phyloP scores from a whole-genome alignment of 1,140 invertebrate genomes.

The Magallana angulata region DNA sequence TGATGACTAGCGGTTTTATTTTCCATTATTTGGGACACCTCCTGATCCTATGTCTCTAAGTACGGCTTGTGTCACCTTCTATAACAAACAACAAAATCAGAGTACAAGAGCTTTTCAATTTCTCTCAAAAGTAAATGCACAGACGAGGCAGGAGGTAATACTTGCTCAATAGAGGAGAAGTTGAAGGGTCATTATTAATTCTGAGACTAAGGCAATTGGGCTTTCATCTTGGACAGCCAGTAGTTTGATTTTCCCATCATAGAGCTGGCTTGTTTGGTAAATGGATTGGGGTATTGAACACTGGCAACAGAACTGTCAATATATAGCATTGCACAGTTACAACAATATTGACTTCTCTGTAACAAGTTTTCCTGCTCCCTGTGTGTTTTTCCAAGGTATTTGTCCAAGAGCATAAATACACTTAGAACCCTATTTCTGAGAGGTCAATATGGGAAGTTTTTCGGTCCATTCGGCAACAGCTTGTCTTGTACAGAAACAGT shows the following conservation, averaged over 20 bases:
- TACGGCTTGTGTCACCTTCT: too few relatives aligned
- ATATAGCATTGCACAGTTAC: conserved; percentile 26
- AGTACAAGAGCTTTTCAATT: neutral
- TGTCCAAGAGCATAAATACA: conserved; percentile 34
- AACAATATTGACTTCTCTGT: conserved; percentile 30
- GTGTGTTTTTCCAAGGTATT: conserved; percentile 18
- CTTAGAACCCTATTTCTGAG: conserved; percentile 6
- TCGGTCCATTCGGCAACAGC: neutral
- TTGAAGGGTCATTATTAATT: conserved; percentile 33
- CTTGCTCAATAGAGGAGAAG: neutral
- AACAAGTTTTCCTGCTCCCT: conserved; percentile 28
- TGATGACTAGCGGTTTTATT: too few relatives aligned
- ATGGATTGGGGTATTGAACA: conserved; percentile 31
- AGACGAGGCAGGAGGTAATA: conserved; percentile 17
- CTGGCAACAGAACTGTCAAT: conserved; percentile 4
- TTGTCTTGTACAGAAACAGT: neutral
- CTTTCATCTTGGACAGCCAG: conserved; percentile 32
- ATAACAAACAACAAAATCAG: too few relatives aligned
- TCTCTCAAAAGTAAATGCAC: conserved; percentile 4
- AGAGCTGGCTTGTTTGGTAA: conserved; percentile 11
- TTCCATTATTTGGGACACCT: too few relatives aligned
- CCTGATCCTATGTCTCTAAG: too few relatives aligned
- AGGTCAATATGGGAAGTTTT: neutral
- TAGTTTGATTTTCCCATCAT: conserved; percentile 38
- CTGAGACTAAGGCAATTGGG: conserved; percentile 27